These are phyloP conservation scores for Montipora sp. DNA, from an alignment of 64 coral and sea anemone species.

Conservation along the genomic window DNA sequence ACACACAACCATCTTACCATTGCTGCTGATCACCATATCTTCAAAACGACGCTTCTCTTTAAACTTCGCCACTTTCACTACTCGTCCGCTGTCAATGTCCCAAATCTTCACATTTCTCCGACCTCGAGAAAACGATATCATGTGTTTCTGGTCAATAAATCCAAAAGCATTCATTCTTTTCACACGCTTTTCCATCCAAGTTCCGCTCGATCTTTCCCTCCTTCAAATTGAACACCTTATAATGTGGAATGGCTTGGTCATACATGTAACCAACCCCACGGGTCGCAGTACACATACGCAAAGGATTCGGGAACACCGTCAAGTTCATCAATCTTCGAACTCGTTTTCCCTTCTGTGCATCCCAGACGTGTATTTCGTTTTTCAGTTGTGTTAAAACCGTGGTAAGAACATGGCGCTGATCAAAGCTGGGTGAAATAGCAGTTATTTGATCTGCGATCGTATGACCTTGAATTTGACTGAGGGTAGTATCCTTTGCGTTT, in stretches of 20 bases:
- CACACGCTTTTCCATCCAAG: conserved; percentile 83
- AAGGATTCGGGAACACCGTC: conserved; percentile 62
- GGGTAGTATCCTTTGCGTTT: conserved; percentile 60
- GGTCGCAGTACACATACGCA: conserved; percentile 72
- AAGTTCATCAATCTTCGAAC: conserved; percentile 53
- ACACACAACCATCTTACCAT: conserved; percentile 54
- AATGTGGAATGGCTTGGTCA: conserved; percentile 76
- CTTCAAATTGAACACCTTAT: conserved; percentile 82
- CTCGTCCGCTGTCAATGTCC: conserved; percentile 78
- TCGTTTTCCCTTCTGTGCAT: conserved; percentile 49
- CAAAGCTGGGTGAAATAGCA: conserved; percentile 33
- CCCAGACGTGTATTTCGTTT: conserved; percentile 73
- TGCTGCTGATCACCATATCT: conserved; percentile 74
- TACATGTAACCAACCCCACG: conserved; percentile 87
- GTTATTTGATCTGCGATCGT: conserved; percentile 74
- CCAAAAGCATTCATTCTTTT: conserved; percentile 94
- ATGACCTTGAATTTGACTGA: conserved; percentile 62
- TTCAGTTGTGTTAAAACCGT: conserved; percentile 37
- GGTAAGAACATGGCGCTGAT: conserved; percentile 71
- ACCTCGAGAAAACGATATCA: conserved; percentile 81
- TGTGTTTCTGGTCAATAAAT: conserved; percentile 68
- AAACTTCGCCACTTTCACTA: conserved; percentile 73
- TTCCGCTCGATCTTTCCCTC: conserved; percentile 81
- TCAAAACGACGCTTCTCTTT: conserved; percentile 83
- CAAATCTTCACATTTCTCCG: conserved; percentile 73